Conservation (phyloP, 2,113 vertebrate species). For the Onychostoma macrolepis region DNA sequence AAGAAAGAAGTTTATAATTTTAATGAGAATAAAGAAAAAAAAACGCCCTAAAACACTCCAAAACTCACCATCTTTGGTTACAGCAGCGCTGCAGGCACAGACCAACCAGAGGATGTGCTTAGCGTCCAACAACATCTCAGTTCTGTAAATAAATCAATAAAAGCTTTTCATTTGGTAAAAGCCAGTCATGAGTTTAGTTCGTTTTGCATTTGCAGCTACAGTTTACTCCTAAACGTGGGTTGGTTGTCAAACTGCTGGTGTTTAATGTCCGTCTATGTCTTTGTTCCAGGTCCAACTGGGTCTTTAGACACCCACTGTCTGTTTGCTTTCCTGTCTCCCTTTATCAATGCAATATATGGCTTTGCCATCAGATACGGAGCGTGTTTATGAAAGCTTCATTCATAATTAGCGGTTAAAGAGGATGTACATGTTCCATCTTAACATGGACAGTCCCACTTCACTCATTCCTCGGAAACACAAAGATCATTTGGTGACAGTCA, state of each 20-base stretch:
- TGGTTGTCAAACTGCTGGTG: not conserved
- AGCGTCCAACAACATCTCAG: constrained; percentile 83
- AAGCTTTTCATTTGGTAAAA: not conserved
- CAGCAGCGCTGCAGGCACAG: constrained; percentile 65
- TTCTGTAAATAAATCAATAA: constrained; percentile 69
- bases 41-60: not conserved
- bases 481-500: not conserved
- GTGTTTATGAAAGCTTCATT: not conserved
- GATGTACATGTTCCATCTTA: not conserved
- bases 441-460: not conserved
- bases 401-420: not conserved
- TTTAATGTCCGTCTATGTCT: not conserved
- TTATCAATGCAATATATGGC: not conserved
- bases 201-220: not conserved
- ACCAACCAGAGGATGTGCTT: constrained; percentile 82
- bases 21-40: not conserved
- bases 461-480: not conserved
- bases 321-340: not conserved
- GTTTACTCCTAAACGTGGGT: not conserved
- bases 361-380: not conserved
- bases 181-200: not conserved
- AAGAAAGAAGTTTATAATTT: not conserved
- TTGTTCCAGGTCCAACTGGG: constrained; percentile 1
- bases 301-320: not conserved
- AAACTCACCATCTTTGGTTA: constrained; percentile 67